A percentile compares a stretch with the other conserved stretches of the same genome.
Conservation (phyloP, 2,888 invertebrate genomes). For the Danaus chrysippus region DNA sequence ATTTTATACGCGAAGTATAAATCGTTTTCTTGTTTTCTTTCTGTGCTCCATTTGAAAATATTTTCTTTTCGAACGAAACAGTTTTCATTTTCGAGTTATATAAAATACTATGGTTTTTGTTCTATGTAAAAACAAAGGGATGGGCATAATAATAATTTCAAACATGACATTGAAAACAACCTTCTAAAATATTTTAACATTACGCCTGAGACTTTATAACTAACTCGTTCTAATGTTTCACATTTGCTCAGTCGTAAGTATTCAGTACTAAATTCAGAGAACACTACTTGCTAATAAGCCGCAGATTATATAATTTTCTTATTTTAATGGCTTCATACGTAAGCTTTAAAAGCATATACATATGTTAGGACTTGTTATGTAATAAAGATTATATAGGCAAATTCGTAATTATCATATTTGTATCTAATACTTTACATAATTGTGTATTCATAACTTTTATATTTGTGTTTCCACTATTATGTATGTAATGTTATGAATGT, state of each 20-base stretch:
- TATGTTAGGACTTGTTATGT: too few relatives aligned
- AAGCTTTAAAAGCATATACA: too few relatives aligned
- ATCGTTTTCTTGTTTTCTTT: not conserved
- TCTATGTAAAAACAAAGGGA: not conserved
- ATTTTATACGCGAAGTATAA: conserved; percentile 1
- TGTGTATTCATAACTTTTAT: too few relatives aligned
- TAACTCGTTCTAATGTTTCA: conserved; percentile 21
- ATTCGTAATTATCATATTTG: too few relatives aligned
- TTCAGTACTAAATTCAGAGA: conserved; percentile 12
- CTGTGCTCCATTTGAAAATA: not conserved
- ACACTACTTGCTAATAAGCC: conserved; percentile 8
- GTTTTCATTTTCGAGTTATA: too few relatives aligned
- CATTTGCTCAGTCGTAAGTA: conserved; percentile 10
- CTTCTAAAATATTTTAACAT: conserved; percentile 1
- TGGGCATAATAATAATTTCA: not conserved
- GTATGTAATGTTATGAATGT: too few relatives aligned
- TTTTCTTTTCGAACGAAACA: not conserved
- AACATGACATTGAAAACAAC: not conserved
- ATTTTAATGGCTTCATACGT: not conserved
- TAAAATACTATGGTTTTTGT: too few relatives aligned
- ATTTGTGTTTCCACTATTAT: too few relatives aligned
- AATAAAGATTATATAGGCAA: too few relatives aligned
- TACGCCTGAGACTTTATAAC: conserved; percentile 9
- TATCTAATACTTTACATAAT: too few relatives aligned
- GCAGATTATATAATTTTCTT: not conserved